Percentiles rank a stretch among this genome's conserved stretches.
These are phyloP conservation scores for Etheostoma perlongum DNA, from an alignment of 2,797 vertebrate genomes.

Conservation along the genomic window DNA sequence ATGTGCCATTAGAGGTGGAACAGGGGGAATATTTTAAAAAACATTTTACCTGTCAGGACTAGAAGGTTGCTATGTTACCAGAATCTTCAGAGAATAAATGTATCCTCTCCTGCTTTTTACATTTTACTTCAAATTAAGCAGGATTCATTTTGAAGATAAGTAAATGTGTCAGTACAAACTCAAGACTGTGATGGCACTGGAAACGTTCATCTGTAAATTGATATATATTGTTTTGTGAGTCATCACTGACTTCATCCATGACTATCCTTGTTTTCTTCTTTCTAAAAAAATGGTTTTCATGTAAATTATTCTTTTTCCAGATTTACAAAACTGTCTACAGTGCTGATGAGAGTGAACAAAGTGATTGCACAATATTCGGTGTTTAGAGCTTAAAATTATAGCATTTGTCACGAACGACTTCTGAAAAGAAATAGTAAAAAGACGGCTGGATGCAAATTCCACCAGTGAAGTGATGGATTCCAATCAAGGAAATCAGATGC, in stretches of 20 bases:
- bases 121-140: constrained; percentile 5
- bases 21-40: constrained; percentile 25
- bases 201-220: constrained; percentile 23
- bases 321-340: constrained; percentile 45
- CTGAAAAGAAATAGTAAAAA: constrained; percentile 31
- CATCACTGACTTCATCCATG: constrained; percentile 27
- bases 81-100: not conserved
- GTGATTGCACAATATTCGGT: constrained; percentile 21
- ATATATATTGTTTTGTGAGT: not conserved
- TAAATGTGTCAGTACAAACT: constrained; percentile 14
- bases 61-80: constrained; percentile 12
- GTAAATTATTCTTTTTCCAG: constrained; percentile 52
- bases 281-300: constrained; percentile 32
- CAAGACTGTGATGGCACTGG: constrained; percentile 4
- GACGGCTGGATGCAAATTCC: constrained; percentile 30
- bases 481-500: constrained; percentile 52
- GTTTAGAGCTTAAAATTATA: constrained; percentile 15
- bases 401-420: constrained; percentile 35
- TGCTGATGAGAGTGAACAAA: constrained; percentile 43
- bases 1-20: constrained; percentile 58
- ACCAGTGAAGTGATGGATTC: constrained; percentile 48
- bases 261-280: constrained; percentile 44
- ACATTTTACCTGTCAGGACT: constrained; percentile 9
- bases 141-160: constrained; percentile 12
- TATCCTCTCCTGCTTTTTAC: not conserved